Conservation (phyloP, 2,888 invertebrate genomes). For the Ochlodes sylvanus region DNA sequence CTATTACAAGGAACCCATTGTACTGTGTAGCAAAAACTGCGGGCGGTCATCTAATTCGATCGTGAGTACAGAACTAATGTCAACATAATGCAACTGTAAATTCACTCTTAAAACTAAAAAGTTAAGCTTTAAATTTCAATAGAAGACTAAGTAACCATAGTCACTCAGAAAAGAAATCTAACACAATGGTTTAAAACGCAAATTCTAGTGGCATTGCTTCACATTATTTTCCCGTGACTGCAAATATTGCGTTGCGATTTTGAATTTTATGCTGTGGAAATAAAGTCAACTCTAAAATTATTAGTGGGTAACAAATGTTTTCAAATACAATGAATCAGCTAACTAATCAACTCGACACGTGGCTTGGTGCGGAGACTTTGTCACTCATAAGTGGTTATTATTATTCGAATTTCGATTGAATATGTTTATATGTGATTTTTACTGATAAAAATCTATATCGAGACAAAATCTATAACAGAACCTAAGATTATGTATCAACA, state of each 20-base stretch:
- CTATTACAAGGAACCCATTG: slow-evolving; percentile 66
- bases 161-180: neutral
- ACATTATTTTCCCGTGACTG: neutral
- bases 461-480: too few species aligned
- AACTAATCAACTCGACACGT: slow-evolving; percentile 78
- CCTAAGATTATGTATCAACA: too few species aligned
- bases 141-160: neutral
- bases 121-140: slow-evolving; percentile 26
- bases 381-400: slow-evolving; percentile 41
- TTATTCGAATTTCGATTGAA: slow-evolving; percentile 20
- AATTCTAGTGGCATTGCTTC: neutral
- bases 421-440: neutral
- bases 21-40: slow-evolving; percentile 77
- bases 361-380: slow-evolving; percentile 51
- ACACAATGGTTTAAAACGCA: neutral
- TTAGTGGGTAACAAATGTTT: slow-evolving; percentile 41
- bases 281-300: slow-evolving; percentile 42
- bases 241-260: slow-evolving; percentile 4
- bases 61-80: slow-evolving; percentile 60
- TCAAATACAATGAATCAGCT: slow-evolving; percentile 60
- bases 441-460: too few species aligned
- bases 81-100: slow-evolving; percentile 38
- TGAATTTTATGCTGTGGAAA: slow-evolving; percentile 25
- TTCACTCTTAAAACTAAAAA: slow-evolving; percentile 33
- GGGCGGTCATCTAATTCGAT: slow-evolving; percentile 79